Percentiles rank a stretch among this genome's conserved stretches.
phyloP scores from a whole-genome alignment of 2,113 vertebrate species.

The Neomonachus schauinslandi region DNA sequence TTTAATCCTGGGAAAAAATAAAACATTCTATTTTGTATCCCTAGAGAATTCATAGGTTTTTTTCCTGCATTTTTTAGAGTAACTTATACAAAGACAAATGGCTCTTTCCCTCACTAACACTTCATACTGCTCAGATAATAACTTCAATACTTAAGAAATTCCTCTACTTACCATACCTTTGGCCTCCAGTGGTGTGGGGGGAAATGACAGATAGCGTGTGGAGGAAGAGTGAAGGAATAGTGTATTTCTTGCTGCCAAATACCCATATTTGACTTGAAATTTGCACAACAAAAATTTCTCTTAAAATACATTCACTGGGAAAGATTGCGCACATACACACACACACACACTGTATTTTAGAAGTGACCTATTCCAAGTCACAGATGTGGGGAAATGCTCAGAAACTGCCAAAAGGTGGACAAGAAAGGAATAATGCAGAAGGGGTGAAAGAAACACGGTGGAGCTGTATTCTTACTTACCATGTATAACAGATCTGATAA shows the following conservation, averaged over 20 bases:
- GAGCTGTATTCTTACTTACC: background rate
- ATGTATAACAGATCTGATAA: background rate
- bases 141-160: background rate
- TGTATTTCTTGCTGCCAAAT: background rate
- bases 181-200: background rate
- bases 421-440: background rate
- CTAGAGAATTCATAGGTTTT: background rate
- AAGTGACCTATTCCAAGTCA: background rate
- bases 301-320: background rate
- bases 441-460: background rate
- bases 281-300: background rate
- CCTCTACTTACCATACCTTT: background rate
- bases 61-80: background rate
- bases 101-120: background rate
- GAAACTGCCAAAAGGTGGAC: background rate
- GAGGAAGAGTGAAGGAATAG: background rate
- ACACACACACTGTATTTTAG: background rate
- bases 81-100: background rate
- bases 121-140: background rate
- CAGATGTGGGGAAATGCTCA: background rate
- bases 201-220: accelerated
- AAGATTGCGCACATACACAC: background rate
- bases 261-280: background rate
- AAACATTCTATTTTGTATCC: background rate
- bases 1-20: background rate